These are phyloP conservation scores for Characodon lateralis DNA, from an alignment of 2,797 vertebrate genomes.

Conservation along the genomic window DNA sequence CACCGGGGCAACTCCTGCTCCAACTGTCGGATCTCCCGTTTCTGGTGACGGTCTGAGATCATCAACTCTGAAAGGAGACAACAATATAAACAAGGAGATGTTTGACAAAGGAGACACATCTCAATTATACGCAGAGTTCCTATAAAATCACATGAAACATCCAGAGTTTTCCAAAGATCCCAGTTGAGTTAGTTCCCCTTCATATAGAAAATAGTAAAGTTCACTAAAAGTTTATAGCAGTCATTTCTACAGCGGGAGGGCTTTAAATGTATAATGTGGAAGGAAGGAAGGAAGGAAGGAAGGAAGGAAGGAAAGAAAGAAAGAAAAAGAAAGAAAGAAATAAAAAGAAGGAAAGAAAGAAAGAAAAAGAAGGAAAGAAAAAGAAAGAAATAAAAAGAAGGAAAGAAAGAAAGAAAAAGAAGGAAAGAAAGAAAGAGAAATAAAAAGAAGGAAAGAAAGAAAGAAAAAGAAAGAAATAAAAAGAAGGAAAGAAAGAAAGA, in stretches of 20 bases:
- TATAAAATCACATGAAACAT: too few species aligned
- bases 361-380: too few species aligned
- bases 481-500: too few species aligned
- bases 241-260: neutral
- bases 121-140: too few species aligned
- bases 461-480: too few species aligned
- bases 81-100: neutral
- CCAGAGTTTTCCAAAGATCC: neutral
- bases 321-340: neutral
- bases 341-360: neutral
- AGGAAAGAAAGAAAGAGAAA: neutral
- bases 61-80: slow-evolving; percentile 84
- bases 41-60: slow-evolving; percentile 93
- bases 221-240: neutral
- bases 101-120: neutral
- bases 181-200: neutral
- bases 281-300: neutral
- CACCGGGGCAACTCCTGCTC: slow-evolving; percentile 95
- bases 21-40: slow-evolving; percentile 92
- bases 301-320: neutral
- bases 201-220: neutral
- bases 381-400: too few species aligned
- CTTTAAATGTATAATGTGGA: neutral
- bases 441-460: too few species aligned
- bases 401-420: neutral